Evolutionary conservation across 2,888 invertebrate genomes (phyloP).

Genomic region (Oasisia sp.): DNA sequence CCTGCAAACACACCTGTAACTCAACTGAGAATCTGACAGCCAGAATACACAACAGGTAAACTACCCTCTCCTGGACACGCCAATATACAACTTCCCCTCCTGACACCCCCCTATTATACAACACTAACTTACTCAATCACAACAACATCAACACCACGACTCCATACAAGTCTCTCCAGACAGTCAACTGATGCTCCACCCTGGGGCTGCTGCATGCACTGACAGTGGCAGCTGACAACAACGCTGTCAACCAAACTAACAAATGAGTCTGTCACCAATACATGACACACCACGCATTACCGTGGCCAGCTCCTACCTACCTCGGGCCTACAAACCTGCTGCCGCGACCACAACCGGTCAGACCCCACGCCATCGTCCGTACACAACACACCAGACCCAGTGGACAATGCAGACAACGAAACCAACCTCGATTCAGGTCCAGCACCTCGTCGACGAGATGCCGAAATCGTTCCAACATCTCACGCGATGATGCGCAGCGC

Average conservation of each 20-base stretch:
- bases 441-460: constrained; percentile 23
- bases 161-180: background rate
- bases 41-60: too few relatives aligned
- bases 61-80: too few relatives aligned
- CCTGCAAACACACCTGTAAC: background rate
- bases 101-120: too few relatives aligned
- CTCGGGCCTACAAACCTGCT: background rate
- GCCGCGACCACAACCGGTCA: background rate
- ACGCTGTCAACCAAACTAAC: background rate
- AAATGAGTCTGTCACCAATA: background rate
- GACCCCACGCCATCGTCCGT: background rate
- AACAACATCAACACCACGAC: too few relatives aligned
- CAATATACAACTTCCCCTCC: too few relatives aligned
- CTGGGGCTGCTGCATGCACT: background rate
- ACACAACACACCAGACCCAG: background rate
- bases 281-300: too few relatives aligned
- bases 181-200: background rate
- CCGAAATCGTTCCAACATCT: constrained; percentile 24
- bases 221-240: background rate
- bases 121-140: too few relatives aligned
- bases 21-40: background rate
- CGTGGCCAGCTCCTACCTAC: background rate
- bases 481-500: background rate
- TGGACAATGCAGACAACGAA: background rate
- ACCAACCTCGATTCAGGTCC: constrained; percentile 18